A percentile compares a stretch with the other conserved stretches of the same genome.
Evolutionary conservation across 2,113 vertebrate species (phyloP).

Genomic region (Otis tarda): DNA sequence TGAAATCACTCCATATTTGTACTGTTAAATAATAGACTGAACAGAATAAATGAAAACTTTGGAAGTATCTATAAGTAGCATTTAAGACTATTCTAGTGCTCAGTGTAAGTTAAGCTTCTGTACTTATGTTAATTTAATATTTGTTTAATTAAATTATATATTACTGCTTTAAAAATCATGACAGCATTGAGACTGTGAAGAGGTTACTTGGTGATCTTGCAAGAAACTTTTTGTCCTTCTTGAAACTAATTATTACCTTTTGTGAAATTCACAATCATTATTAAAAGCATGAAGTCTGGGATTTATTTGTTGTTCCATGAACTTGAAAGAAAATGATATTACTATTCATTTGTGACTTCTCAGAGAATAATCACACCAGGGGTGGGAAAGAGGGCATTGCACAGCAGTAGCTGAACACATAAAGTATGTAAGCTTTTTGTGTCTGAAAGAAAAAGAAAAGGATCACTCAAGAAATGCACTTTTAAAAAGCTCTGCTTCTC

Average conservation of each 20-base stretch:
- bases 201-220: not conserved
- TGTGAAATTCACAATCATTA: slow-evolving; percentile 63
- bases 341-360: not conserved
- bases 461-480: slow-evolving; percentile 57
- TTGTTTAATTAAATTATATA: not conserved
- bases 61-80: not conserved
- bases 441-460: not conserved
- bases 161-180: not conserved
- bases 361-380: not conserved
- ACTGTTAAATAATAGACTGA: not conserved
- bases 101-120: not conserved
- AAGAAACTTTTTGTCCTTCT: not conserved
- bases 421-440: slow-evolving; percentile 24
- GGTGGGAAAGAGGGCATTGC: not conserved
- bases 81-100: not conserved
- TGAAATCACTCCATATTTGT: not conserved
- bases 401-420: not conserved
- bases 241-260: not conserved
- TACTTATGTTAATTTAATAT: not conserved
- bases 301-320: slow-evolving; percentile 27
- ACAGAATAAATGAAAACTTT: not conserved
- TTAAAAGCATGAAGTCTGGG: not conserved
- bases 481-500: slow-evolving; percentile 54
- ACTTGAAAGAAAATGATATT: not conserved
- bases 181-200: not conserved